phyloP scores from a whole-genome alignment of 2,888 invertebrate species.

The Balanococcus diminutus region DNA sequence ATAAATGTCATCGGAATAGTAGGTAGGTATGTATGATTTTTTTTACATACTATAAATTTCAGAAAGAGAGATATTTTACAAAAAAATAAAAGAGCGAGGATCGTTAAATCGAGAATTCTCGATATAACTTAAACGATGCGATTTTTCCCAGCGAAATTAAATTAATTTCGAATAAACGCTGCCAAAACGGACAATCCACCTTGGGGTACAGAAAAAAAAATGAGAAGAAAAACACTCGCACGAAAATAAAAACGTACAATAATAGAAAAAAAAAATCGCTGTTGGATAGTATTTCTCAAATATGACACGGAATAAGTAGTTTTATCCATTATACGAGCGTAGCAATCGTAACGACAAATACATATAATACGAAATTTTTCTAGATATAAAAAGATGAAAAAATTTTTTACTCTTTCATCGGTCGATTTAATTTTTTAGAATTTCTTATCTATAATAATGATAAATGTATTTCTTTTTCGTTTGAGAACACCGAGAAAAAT shows the following conservation, averaged over 20 bases:
- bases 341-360: not conserved
- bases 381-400: slow-evolving; percentile 14
- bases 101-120: not conserved
- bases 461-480: slow-evolving; percentile 23
- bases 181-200: not conserved
- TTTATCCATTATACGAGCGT: slow-evolving; percentile 1
- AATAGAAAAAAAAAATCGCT: not conserved
- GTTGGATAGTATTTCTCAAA: not conserved
- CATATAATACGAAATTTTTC: slow-evolving; percentile 4
- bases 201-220: not conserved
- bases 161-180: not conserved
- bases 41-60: too few species aligned
- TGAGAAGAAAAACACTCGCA: too few species aligned
- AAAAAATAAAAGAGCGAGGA: not conserved
- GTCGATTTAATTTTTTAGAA: slow-evolving; percentile 24
- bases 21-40: not conserved
- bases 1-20: not conserved
- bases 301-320: not conserved
- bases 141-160: not conserved
- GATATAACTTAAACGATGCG: not conserved
- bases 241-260: not conserved
- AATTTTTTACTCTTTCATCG: slow-evolving; percentile 19
- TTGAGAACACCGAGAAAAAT: slow-evolving; percentile 4
- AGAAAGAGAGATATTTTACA: not conserved
- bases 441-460: slow-evolving; percentile 26